Evolutionary conservation across 2,888 invertebrate species (phyloP).

Genomic region (Heliconius cydno): DNA sequence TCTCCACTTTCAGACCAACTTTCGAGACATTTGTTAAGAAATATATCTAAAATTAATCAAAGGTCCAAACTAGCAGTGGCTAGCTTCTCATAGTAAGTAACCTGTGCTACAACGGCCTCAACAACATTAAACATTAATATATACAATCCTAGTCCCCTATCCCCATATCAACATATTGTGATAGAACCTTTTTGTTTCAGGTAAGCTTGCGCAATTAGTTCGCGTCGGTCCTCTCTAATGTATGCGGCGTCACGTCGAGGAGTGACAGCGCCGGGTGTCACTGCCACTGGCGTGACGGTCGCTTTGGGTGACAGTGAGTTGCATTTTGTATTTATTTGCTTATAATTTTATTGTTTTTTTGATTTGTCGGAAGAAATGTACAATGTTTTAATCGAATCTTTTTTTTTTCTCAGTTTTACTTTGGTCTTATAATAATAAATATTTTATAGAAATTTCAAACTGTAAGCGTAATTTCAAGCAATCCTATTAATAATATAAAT

Average conservation of each 20-base stretch:
- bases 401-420: background rate
- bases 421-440: background rate
- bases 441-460: background rate
- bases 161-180: constrained; percentile 2
- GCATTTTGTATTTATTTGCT: background rate
- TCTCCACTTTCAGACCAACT: too few relatives aligned
- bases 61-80: too few relatives aligned
- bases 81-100: too few relatives aligned
- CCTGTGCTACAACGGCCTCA: too few relatives aligned
- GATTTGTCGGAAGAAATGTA: background rate
- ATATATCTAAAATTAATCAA: too few relatives aligned
- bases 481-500: background rate
- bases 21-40: too few relatives aligned
- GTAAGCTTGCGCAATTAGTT: constrained; percentile 61
- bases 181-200: constrained; percentile 55
- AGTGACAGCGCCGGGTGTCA: constrained; percentile 29
- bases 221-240: constrained; percentile 47
- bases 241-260: constrained; percentile 60
- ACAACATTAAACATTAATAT: background rate
- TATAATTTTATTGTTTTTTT: background rate
- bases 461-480: background rate
- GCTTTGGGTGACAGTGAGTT: constrained; percentile 10
- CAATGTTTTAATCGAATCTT: too few relatives aligned
- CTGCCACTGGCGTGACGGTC: constrained; percentile 6
- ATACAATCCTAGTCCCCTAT: background rate